A percentile compares a stretch with the other conserved stretches of the same genome.
Conservation (phyloP, 1,140 invertebrate genomes). For the Drosophila yakuba region DNA sequence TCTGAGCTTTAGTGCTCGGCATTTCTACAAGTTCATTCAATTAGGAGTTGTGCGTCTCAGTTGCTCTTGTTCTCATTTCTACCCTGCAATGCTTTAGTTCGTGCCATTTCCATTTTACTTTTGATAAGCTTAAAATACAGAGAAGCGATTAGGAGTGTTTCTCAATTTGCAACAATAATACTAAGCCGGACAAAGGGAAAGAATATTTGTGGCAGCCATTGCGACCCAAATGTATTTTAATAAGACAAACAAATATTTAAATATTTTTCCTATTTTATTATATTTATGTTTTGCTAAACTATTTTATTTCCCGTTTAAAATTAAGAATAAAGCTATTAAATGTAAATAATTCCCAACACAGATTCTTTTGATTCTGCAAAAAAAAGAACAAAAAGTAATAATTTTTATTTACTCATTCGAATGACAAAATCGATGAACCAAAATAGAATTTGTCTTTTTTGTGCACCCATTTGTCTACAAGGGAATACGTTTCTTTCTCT, state of each 20-base stretch:
- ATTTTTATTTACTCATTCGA: neutral
- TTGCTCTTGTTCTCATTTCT: constrained; percentile 1
- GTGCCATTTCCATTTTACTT: constrained; percentile 10
- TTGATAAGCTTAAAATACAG: constrained; percentile 29
- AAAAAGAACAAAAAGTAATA: neutral
- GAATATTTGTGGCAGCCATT: neutral
- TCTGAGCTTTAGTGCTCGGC: constrained; percentile 58
- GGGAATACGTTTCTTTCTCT: neutral
- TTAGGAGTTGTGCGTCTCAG: constrained; percentile 60
- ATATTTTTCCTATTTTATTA: too few relatives aligned
- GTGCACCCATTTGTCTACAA: neutral
- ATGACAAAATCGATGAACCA: neutral
- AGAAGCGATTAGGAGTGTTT: constrained; percentile 14
- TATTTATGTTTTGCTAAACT: too few relatives aligned
- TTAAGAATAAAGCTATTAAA: too few relatives aligned
- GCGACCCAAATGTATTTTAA: neutral
- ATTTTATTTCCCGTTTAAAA: too few relatives aligned
- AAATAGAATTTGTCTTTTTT: neutral
- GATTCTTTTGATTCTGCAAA: neutral
- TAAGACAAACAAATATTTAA: neutral
- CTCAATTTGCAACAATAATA: constrained; percentile 13
- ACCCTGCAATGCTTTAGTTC: constrained; percentile 21
- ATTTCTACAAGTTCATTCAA: constrained; percentile 80
- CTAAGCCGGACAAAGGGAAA: neutral
- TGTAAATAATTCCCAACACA: too few relatives aligned